Conservation (phyloP, 2,888 invertebrate genomes). For the Hirtodrosophila alboralis region DNA sequence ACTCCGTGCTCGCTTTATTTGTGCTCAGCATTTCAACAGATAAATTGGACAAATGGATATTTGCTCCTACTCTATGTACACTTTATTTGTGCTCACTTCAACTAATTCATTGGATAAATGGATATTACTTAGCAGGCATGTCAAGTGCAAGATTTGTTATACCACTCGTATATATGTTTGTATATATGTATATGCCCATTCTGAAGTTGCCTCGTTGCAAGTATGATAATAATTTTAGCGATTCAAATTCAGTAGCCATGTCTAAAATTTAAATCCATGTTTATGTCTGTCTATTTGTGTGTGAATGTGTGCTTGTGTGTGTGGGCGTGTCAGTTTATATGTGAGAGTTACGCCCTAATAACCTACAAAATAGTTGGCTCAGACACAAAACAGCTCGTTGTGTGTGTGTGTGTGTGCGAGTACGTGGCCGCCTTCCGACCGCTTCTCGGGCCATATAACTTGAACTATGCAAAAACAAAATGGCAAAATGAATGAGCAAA, state of each 20-base stretch:
- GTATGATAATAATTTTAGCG: constrained; percentile 9
- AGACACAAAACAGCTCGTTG: constrained; percentile 64
- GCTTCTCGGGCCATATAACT: constrained; percentile 54
- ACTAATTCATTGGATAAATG: too few species aligned
- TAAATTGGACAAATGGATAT: too few species aligned
- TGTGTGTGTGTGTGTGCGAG: constrained; percentile 11
- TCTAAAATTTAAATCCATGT: constrained; percentile 56
- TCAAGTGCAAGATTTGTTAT: too few species aligned
- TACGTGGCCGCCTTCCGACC: constrained; percentile 12
- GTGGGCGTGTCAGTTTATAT: constrained; percentile 38
- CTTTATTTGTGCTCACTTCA: too few species aligned
- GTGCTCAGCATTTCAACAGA: too few species aligned
- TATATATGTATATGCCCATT: too few species aligned
- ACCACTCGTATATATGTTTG: too few species aligned
- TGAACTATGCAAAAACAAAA: constrained; percentile 67
- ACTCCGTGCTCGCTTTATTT: too few species aligned
- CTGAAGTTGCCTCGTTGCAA: background rate
- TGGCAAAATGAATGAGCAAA: constrained; percentile 33
- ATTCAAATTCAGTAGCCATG: constrained; percentile 44
- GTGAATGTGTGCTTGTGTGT: too few species aligned
- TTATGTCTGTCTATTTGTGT: constrained; percentile 36
- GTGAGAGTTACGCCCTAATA: constrained; percentile 73
- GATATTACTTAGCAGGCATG: too few species aligned
- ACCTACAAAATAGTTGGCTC: constrained; percentile 75
- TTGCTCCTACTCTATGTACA: too few species aligned